Evolutionary conservation across 2,888 invertebrate species (phyloP).

Genomic region (Leptinotarsa rubiginosa): DNA sequence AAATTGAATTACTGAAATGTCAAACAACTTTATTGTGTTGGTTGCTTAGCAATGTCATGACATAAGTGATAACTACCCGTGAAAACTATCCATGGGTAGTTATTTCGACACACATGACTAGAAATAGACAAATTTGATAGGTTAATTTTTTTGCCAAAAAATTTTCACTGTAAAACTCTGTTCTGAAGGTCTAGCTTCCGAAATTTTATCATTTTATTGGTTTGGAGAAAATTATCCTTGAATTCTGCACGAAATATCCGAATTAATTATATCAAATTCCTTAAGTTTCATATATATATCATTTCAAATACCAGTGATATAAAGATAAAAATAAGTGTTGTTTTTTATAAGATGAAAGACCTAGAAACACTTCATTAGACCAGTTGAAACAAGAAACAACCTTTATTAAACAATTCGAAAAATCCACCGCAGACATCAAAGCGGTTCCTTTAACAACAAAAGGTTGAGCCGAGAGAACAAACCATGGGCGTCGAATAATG

Average conservation of each 20-base stretch:
- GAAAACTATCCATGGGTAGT: too few species aligned
- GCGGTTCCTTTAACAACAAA: constrained; percentile 41
- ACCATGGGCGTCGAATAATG: constrained; percentile 32
- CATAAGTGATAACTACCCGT: too few species aligned
- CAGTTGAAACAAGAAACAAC: constrained; percentile 49
- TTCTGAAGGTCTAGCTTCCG: neutral
- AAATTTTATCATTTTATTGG: neutral
- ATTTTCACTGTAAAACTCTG: too few species aligned
- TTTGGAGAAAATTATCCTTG: too few species aligned
- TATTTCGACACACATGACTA: too few species aligned
- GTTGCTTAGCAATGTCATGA: too few species aligned
- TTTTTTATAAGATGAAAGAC: constrained; percentile 28
- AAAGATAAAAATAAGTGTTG: constrained; percentile 24
- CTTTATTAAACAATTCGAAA: constrained; percentile 52
- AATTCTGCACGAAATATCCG: too few species aligned
- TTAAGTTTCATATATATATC: constrained; percentile 26
- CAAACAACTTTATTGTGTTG: too few species aligned
- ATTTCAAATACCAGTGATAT: constrained; percentile 28
- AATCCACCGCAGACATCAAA: constrained; percentile 51
- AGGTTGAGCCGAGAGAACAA: constrained; percentile 37
- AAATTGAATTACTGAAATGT: too few species aligned
- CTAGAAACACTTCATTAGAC: constrained; percentile 46
- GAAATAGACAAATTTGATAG: too few species aligned
- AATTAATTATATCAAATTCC: too few species aligned
- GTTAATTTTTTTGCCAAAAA: too few species aligned